Evolutionary conservation across 2,113 vertebrate genomes (phyloP).

Genomic region (Pseudopipra pipra): DNA sequence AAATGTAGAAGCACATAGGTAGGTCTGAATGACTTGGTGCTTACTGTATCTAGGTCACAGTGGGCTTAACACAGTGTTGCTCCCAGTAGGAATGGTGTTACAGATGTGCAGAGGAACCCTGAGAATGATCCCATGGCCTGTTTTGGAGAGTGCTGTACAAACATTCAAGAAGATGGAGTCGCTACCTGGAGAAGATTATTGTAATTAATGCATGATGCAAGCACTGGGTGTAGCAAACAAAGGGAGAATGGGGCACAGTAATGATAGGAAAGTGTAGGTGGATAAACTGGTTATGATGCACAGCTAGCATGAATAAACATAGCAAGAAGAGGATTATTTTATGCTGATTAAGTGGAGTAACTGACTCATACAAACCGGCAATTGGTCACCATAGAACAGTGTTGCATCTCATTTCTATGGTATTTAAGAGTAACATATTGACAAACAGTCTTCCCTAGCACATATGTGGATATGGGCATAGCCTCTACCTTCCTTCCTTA

Average conservation of each 20-base stretch:
- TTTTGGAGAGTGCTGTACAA: neutral
- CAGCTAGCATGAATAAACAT: neutral
- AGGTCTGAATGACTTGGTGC: neutral
- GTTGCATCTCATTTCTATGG: neutral
- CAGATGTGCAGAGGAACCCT: neutral
- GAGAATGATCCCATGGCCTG: neutral
- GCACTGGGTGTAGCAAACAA: neutral
- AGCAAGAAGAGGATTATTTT: neutral
- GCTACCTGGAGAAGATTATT: neutral
- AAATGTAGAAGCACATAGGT: neutral
- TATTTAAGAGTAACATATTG: neutral
- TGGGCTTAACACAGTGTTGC: neutral
- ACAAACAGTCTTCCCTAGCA: neutral
- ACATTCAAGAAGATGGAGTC: neutral
- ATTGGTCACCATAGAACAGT: neutral
- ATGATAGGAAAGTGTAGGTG: conserved; percentile 16
- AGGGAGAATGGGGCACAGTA: neutral
- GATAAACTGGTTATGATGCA: neutral
- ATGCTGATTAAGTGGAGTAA: neutral
- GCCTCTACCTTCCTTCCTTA: neutral
- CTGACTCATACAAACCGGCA: neutral
- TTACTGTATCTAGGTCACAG: neutral
- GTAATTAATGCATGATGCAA: conserved; percentile 22
- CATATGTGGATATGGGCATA: neutral
- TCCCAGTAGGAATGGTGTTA: neutral